phyloP scores from a whole-genome alignment of 2,888 invertebrate species.

The Drosophila ezoana region DNA sequence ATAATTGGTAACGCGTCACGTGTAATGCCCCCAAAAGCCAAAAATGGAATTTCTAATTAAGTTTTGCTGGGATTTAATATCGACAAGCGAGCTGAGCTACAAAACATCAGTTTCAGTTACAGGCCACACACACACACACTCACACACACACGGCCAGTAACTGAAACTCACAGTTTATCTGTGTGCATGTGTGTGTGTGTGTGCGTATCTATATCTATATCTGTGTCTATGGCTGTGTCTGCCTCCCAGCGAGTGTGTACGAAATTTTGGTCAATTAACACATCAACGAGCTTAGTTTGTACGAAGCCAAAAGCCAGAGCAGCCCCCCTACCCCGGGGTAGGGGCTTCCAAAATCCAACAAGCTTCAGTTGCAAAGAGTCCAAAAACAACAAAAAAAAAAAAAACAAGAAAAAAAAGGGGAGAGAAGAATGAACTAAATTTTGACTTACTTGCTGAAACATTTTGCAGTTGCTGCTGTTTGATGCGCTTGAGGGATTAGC shows the following conservation, averaged over 20 bases:
- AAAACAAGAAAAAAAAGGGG: not conserved
- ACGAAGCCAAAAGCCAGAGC: conserved; percentile 41
- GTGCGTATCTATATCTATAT: conserved; percentile 13
- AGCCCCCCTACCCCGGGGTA: not conserved
- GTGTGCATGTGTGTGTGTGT: conserved; percentile 7
- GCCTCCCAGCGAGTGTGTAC: conserved; percentile 64
- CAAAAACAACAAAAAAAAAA: conserved; percentile 10
- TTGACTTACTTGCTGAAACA: conserved; percentile 61
- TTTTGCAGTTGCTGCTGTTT: conserved; percentile 55
- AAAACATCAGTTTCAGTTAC: conserved; percentile 55
- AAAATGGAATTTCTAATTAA: conserved; percentile 84
- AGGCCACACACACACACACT: conserved; percentile 21
- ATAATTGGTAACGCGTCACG: conserved; percentile 82
- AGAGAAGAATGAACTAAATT: conserved; percentile 25
- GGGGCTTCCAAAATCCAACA: not conserved
- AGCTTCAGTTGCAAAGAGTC: not conserved
- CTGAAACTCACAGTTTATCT: not conserved
- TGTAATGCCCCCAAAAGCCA: conserved; percentile 82
- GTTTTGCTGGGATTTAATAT: conserved; percentile 82
- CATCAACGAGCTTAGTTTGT: conserved; percentile 77
- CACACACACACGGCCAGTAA: not conserved
- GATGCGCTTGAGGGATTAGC: conserved; percentile 71
- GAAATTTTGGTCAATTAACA: conserved; percentile 83
- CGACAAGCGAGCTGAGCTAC: conserved; percentile 56
- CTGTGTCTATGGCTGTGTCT: conserved; percentile 34